Evolutionary conservation across 1,140 invertebrate species (phyloP).

Genomic region (Halesus radiatus): DNA sequence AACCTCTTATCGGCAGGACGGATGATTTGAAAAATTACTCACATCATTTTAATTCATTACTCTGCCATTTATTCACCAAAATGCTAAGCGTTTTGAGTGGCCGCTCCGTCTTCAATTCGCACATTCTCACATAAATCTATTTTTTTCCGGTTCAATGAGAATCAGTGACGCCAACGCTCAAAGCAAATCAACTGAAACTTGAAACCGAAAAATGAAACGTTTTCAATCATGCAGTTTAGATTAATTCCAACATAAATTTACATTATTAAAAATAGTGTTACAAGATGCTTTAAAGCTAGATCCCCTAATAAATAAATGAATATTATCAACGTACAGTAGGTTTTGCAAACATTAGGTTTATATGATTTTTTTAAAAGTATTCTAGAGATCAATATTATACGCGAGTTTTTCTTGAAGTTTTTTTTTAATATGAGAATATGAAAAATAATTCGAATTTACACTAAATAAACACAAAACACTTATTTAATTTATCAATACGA

Average conservation of each 20-base stretch:
- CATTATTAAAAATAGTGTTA: too few species aligned
- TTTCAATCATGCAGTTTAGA: not conserved
- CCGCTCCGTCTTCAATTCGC: not conserved
- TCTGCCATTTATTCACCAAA: constrained; percentile 8
- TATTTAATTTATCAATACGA: too few species aligned
- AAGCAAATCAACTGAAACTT: not conserved
- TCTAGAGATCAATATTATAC: too few species aligned
- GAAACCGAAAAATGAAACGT: not conserved
- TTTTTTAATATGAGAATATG: too few species aligned
- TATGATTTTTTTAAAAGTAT: too few species aligned
- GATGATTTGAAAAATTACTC: not conserved
- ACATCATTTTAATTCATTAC: constrained; percentile 25
- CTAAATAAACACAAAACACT: too few species aligned
- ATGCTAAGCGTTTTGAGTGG: not conserved
- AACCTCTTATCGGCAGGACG: not conserved
- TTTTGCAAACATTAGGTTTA: too few species aligned
- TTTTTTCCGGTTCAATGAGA: constrained; percentile 11
- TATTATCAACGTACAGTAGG: too few species aligned
- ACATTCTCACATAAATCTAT: constrained; percentile 32
- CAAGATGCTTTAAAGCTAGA: too few species aligned
- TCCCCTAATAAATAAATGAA: too few species aligned
- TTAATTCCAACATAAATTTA: not conserved
- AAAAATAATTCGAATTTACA: too few species aligned
- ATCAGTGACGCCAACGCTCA: constrained; percentile 16
- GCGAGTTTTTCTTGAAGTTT: too few species aligned